Evolutionary conservation across 1,140 invertebrate genomes (phyloP), one percentile per base, ranked within the genome.

Genomic region (Antheraea mylitta): DNA sequence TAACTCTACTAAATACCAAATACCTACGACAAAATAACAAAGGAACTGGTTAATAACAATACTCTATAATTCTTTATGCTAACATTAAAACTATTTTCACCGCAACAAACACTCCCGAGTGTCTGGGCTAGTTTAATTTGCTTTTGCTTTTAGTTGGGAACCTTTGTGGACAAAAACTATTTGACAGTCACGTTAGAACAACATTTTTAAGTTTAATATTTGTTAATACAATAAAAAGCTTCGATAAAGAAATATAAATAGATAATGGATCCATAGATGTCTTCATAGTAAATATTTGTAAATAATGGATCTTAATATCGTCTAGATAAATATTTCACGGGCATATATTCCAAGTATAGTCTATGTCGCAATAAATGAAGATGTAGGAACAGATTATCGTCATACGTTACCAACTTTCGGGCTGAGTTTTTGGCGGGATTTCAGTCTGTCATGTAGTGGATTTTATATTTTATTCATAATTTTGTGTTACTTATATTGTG

Each of bases 21-120:
- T 53, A 53, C 45, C 45, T 53, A 53, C 16, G 45, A 53, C 45
- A 53, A 53, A 53, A 53, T 53, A 53, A 53, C 45, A 53, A n/a
- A 53, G 13, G 45, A 53, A 53, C 38, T 42, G 3, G 38, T 42
- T 42, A 42, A 42, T 42, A 42, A 42, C 45, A 53, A 53, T 53
- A 53, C 11, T 53, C 5, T 53, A 9, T 16, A 53, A 53, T 53
- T 53, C 16, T 53, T 53, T 53, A 53, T 53, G 16, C 45, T 53
- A 53, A 53, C 45, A 53, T 53, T 16, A 53, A 53, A 53, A 53
- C 7, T 16, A n/a, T 53, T 53, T 53, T 53, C 45, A 2, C 5
- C 6, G 16, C 16, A 53, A 16, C 16, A 53, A 13, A 53, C 45
- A 53, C 16, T 53, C n/a, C 45, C 45, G 45, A 53, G 45, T 53